These are phyloP conservation scores for Aproaerema taeniolella DNA, from an alignment of 2,888 invertebrate genomes.

Conservation along the genomic window DNA sequence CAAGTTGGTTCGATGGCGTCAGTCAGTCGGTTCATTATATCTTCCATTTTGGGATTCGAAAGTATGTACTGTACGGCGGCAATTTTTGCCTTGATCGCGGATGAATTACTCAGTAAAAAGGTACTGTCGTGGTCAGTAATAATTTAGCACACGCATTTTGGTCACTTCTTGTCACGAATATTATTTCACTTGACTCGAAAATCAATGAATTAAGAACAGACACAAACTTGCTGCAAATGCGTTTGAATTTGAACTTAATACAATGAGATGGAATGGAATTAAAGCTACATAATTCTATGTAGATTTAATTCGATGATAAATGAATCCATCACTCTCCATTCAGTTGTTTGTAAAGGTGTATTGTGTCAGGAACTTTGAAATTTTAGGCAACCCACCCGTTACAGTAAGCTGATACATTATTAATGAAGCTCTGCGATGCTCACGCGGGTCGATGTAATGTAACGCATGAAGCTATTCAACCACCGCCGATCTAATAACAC, in stretches of 20 bases:
- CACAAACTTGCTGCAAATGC: background rate
- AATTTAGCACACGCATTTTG: slow-evolving; percentile 34
- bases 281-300: background rate
- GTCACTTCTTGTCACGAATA: slow-evolving; percentile 30
- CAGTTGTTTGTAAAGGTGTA: slow-evolving; percentile 13
- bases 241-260: background rate
- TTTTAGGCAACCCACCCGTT: slow-evolving; percentile 22
- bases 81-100: slow-evolving; percentile 25
- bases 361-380: slow-evolving; percentile 22
- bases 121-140: slow-evolving; percentile 29
- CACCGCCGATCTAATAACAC: slow-evolving; percentile 26
- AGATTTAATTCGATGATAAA: background rate
- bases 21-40: slow-evolving; percentile 28
- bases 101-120: slow-evolving; percentile 36
- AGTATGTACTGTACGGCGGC: slow-evolving; percentile 27
- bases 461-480: slow-evolving; percentile 25
- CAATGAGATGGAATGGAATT: background rate
- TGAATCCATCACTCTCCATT: background rate
- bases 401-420: slow-evolving; percentile 34
- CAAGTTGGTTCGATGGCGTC: slow-evolving; percentile 22
- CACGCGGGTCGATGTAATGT: slow-evolving; percentile 23
- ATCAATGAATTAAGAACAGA: background rate
- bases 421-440: slow-evolving; percentile 30
- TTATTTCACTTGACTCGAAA: slow-evolving; percentile 22
- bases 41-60: slow-evolving; percentile 40